Base-by-base conservation (phyloP, 2,113 vertebrate species). In the Pipa parva region DNA sequence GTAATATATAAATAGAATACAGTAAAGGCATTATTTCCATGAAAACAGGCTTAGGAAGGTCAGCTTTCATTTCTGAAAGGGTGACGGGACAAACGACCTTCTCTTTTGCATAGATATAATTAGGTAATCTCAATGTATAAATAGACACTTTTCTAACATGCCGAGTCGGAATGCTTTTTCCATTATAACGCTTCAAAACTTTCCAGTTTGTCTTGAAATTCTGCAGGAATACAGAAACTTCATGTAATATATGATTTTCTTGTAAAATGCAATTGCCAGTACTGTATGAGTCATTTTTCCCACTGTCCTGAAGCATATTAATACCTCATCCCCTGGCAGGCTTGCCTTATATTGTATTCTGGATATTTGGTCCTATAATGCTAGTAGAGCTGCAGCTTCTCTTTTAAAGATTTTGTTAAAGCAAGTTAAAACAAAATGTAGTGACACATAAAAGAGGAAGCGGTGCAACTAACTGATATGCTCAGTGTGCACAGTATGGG, bases 281-380 rank as follows among this genome's bases (percentile, higher is more conserved):
- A n/a, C n/a, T n/a, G n/a, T 39, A 15, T 63, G 48, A 63, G 49
- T 63, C 48, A 63, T 52, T 39, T 63, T 39, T 54, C 29, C 62
- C 62, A 39, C 46, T 36, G 31, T 26, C 12, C 50, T 39, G 4
- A 54, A 54, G 18, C 31, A 5, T n/a, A 50, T 12, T 52, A 25
- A n/a, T 33, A 51, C 24, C 12, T 8, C 9, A 18, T 3, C 20
- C 18, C 7, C 2, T 63, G 17, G 13, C 22, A 37, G 18, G 25
- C 6, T 20, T 37, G 55, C 55, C 12, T n/a, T 22, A 15, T 24
- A 36, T 22, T 29, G 55, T 5, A 10, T 31, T 42, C 39, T 42
- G 39, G 39, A 12, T 42, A 42, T n/a, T n/a, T n/a, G n/a, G n/a
- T n/a, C n/a, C n/a, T n/a, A 5, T 17, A 42, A 42, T n/a, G 1